Evolutionary conservation across 1,140 invertebrate genomes (phyloP).

Genomic region (Galendromus occidentalis): DNA sequence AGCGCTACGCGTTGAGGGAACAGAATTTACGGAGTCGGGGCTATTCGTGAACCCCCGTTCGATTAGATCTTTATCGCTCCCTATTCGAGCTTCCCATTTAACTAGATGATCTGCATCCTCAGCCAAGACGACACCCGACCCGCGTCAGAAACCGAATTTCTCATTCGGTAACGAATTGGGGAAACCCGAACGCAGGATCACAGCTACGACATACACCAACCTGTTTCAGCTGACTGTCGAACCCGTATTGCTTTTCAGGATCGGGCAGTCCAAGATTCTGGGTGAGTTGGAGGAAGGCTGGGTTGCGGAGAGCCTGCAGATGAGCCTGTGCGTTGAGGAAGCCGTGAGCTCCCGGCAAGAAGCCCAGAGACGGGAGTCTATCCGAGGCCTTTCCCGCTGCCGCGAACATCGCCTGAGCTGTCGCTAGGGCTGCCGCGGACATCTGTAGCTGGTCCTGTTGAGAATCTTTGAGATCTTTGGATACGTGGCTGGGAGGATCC

Average conservation of each 20-base stretch:
- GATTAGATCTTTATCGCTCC: no score
- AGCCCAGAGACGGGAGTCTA: neutral
- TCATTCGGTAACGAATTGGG: no score
- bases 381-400: neutral
- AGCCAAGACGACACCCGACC: no score
- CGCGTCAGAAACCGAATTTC: no score
- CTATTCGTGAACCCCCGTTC: no score
- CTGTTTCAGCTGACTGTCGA: slow-evolving; percentile 4
- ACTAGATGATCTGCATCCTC: no score
- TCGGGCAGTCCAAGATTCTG: slow-evolving; percentile 8
- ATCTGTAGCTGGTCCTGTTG: neutral
- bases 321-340: neutral
- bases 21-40: no score
- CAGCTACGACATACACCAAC: no score
- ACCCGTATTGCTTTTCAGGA: neutral
- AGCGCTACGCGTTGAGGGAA: no score
- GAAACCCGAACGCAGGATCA: no score
- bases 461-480: neutral
- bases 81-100: no score
- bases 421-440: neutral
- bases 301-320: neutral
- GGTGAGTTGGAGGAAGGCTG: slow-evolving; percentile 1
- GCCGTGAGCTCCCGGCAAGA: slow-evolving; percentile 1
- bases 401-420: neutral
- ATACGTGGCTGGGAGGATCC: slow-evolving; percentile 1